Percentiles rank a stretch among this genome's conserved stretches.
Evolutionary conservation across 1,140 invertebrate genomes (phyloP).

Genomic region (Tyrophagus putrescentiae): DNA sequence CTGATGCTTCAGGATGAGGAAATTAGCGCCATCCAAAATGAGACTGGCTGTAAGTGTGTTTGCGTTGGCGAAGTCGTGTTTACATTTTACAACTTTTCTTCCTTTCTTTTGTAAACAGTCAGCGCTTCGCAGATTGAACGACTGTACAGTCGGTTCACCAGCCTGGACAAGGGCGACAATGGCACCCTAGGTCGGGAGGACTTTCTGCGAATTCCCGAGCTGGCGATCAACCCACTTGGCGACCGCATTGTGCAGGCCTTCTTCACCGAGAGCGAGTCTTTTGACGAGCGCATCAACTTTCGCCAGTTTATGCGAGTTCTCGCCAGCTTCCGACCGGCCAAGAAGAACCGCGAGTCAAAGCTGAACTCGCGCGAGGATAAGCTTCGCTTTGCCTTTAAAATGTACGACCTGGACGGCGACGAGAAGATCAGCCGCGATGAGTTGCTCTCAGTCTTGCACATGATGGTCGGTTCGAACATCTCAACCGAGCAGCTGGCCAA

Average conservation of each 20-base stretch:
- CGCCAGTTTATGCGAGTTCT: slow-evolving; percentile 92
- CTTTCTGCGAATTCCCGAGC: slow-evolving; percentile 80
- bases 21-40: slow-evolving; percentile 86
- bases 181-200: slow-evolving; percentile 88
- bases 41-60: slow-evolving; percentile 80
- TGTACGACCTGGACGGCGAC: slow-evolving; percentile 98
- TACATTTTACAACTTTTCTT: slow-evolving; percentile 2
- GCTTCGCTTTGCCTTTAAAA: slow-evolving; percentile 91
- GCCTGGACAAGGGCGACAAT: slow-evolving; percentile 83
- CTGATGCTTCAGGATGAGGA: slow-evolving; percentile 82
- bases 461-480: slow-evolving; percentile 99
- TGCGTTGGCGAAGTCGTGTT: too few relatives aligned
- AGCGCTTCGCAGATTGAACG: slow-evolving; percentile 95
- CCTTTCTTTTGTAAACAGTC: too few relatives aligned
- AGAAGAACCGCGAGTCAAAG: slow-evolving; percentile 70
- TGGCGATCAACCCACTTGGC: slow-evolving; percentile 58
- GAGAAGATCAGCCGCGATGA: slow-evolving; percentile 92
- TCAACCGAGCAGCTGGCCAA: slow-evolving; percentile 63
- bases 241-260: slow-evolving; percentile 97
- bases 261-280: slow-evolving; percentile 50
- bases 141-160: slow-evolving; percentile 89
- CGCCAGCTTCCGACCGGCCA: slow-evolving; percentile 81
- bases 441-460: slow-evolving; percentile 85
- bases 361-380: slow-evolving; percentile 91
- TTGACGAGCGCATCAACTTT: slow-evolving; percentile 84